Evolutionary conservation across 2,888 invertebrate species (phyloP), one percentile per base, ranked within the genome.

Genomic region (Plebejus argus): DNA sequence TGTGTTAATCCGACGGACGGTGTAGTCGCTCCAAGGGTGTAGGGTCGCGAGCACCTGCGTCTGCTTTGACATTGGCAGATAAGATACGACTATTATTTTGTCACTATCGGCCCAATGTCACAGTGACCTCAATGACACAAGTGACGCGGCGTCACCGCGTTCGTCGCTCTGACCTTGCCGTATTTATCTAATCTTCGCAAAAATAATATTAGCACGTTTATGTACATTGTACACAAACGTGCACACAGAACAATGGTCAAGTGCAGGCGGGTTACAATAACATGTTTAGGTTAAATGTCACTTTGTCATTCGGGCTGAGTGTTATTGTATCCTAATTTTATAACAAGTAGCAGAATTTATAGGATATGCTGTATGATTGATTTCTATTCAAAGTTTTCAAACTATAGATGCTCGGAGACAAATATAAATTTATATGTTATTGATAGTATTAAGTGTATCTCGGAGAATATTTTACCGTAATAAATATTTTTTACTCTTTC

Each of bases 61-160:
- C 87, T 87, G 91, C 92, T 92, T 87, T 92, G 92, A 93, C 93
- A 90, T 92, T 93, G 92, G 85, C 86, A 90, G 93, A 93, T 93
- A 93, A 94, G 92, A 93, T 92, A 92, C 86, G 88, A 89, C 89
- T 92, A 92, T 93, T 93, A 93, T 93, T 93, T 92, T 92, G 93
- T 90, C 90, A 90, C 86, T 91, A 91, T 91, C 91, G 86, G 86
- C 84, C 91, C 94, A 94, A 94, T 93, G 94, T 93, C 93, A 93
- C 91, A 92, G 90, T 93, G 91, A 93, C 94, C 93, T 93, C 90
- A 93, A 91, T 93, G 93, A 91, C 93, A 91, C 89, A 88, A 91
- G 91, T 91, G 91, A 90, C 91, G 90, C 90, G 87, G 83, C 88
- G 88, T 86, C 86, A 88, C 85, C 85, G 88, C 89, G 84, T 83